Evolutionary conservation across 1,140 invertebrate genomes (phyloP).

Genomic region (Ladona fulva): DNA sequence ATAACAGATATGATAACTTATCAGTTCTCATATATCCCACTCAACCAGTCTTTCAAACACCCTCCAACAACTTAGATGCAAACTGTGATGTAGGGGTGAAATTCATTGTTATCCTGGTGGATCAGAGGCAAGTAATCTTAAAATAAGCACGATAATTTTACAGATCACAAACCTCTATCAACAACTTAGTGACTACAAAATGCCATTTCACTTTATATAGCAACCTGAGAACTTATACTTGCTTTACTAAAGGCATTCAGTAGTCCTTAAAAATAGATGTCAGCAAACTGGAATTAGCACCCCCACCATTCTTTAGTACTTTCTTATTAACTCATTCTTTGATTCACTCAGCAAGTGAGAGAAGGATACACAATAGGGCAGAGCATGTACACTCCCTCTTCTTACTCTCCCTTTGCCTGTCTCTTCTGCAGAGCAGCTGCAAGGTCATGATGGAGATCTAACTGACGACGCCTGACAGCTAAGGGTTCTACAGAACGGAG

Average conservation of each 20-base stretch:
- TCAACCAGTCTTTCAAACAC: background rate
- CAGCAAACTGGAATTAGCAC: background rate
- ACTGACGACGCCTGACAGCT: slow-evolving; percentile 71
- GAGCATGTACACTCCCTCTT: background rate
- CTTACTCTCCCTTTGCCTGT: slow-evolving; percentile 45
- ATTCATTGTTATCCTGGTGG: background rate
- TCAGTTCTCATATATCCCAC: background rate
- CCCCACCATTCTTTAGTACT: background rate
- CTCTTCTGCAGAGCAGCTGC: slow-evolving; percentile 69
- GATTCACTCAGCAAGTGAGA: background rate
- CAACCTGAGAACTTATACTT: background rate
- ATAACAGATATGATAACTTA: background rate
- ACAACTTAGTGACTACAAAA: background rate
- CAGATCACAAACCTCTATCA: background rate
- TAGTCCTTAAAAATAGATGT: background rate
- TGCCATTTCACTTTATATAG: background rate
- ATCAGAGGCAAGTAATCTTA: background rate
- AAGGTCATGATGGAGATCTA: slow-evolving; percentile 76
- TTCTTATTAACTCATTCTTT: background rate
- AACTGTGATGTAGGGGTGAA: background rate
- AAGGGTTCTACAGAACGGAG: slow-evolving; percentile 79
- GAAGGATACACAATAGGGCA: background rate
- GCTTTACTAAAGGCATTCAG: background rate
- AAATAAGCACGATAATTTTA: background rate
- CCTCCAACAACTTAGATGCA: background rate